These are phyloP conservation scores for Palythoa grandis DNA, from an alignment of 92 coral and sea anemone genomes.

Conservation along the genomic window DNA sequence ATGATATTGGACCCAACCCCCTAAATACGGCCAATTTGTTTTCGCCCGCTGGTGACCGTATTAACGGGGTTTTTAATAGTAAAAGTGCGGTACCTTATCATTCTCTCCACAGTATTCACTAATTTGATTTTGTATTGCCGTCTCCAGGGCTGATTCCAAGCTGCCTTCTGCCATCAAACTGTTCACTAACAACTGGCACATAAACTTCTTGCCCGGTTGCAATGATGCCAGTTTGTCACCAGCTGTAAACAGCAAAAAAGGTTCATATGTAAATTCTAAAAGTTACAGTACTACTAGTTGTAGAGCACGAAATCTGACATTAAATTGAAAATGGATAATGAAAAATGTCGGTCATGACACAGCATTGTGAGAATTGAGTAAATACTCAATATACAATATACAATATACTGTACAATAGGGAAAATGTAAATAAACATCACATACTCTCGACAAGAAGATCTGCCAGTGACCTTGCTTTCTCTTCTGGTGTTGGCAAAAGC, in stretches of 20 bases:
- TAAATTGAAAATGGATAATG: not conserved
- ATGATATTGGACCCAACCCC: too few species aligned
- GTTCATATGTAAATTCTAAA: not conserved
- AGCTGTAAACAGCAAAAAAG: constrained; percentile 38
- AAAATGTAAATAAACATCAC: constrained; percentile 8
- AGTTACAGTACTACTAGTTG: not conserved
- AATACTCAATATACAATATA: not conserved
- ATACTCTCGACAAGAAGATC: constrained; percentile 89
- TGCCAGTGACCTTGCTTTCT: constrained; percentile 89
- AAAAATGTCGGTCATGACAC: too few species aligned
- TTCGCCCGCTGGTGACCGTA: too few species aligned
- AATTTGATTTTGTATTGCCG: constrained; percentile 83
- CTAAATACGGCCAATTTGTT: too few species aligned
- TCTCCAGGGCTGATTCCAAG: constrained; percentile 87
- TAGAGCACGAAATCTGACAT: not conserved
- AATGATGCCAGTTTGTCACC: constrained; percentile 71
- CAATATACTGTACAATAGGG: not conserved
- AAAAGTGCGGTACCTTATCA: constrained; percentile 52
- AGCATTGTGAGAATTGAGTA: too few species aligned
- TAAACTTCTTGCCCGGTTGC: constrained; percentile 89
- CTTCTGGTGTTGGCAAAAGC: constrained; percentile 96
- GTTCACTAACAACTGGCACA: constrained; percentile 88
- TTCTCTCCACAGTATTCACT: constrained; percentile 78
- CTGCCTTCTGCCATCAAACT: constrained; percentile 98
- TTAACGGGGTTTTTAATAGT: too few species aligned